Base-by-base conservation (phyloP, 2,888 invertebrate genomes). In the Lycaena phlaeas region DNA sequence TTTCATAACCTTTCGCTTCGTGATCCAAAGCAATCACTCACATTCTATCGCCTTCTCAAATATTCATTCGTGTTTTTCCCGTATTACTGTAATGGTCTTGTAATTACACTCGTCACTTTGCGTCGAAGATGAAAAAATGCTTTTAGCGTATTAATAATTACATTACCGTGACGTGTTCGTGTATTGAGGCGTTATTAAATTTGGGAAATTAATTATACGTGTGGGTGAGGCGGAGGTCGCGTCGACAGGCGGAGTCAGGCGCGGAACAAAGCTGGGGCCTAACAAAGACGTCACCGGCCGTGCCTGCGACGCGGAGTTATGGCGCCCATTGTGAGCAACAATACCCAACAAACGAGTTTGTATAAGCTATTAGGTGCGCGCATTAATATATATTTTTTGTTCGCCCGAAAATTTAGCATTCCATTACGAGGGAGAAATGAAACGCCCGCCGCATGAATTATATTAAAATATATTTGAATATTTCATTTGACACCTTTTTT, bases 391-490 rank as follows among this genome's bases (percentile, higher is more conserved):
- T 84, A 81, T 84, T 84, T 84, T 84, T 82, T 84, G 84, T 79
- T 77, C 76, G 71, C 78, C 81, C 74, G 78, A 82, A 82, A 82
- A 84, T 84, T 84, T 81, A 76, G 84, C 84, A 82, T 84, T 84
- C 84, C 84, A 82, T 84, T 84, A 84, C 81, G 74, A 73, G 84
- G 84, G 82, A 81, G 81, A 79, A 84, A 82, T 82, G 9, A 81
- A 84, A 84, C 79, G 81, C 82, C 79, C 79, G 84, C 82, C 77
- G 82, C 81, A 82, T 84, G 84, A 84, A 84, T 84, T 84, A 84
- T 84, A 84, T 84, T 84, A 84, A 82, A 84, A 84, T 84, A 84
- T 82, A 84, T 84, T 84, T 84, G 84, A 84, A 84, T 84, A 84
- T 84, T 84, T 84, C 84, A 84, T 84, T 84, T 84, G 84, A 84